These are phyloP conservation scores for Lontra canadensis DNA, from an alignment of 2,113 vertebrate species.

Conservation along the genomic window DNA sequence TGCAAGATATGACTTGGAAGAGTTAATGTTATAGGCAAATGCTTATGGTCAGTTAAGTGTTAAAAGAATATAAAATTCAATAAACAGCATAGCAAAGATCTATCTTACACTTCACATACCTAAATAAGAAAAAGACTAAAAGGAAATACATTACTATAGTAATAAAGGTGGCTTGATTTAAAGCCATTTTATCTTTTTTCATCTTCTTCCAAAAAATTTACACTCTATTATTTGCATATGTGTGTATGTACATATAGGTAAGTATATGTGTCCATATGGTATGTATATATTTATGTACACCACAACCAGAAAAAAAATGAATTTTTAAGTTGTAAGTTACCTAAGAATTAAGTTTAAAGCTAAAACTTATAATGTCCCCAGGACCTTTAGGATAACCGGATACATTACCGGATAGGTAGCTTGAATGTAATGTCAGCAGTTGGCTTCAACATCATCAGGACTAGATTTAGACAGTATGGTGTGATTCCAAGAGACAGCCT, in stretches of 20 bases:
- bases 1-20: background rate
- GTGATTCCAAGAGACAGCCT: background rate
- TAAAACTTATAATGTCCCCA: background rate
- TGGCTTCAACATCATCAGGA: background rate
- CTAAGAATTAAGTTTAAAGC: background rate
- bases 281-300: background rate
- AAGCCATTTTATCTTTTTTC: constrained; percentile 32
- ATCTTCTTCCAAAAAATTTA: background rate
- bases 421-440: background rate
- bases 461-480: background rate
- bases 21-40: background rate
- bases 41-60: background rate
- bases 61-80: constrained; percentile 13
- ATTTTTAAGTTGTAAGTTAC: background rate
- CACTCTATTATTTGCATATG: background rate
- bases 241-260: background rate
- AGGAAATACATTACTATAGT: background rate
- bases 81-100: background rate
- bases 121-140: constrained; percentile 24
- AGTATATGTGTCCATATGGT: background rate
- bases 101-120: background rate
- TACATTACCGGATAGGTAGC: background rate
- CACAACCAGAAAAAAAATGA: background rate
- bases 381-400: background rate
- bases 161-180: background rate